Evolutionary conservation across 2,113 vertebrate species (phyloP), one percentile per base, ranked within the genome.

Genomic region (Phyllostomus discolor): DNA sequence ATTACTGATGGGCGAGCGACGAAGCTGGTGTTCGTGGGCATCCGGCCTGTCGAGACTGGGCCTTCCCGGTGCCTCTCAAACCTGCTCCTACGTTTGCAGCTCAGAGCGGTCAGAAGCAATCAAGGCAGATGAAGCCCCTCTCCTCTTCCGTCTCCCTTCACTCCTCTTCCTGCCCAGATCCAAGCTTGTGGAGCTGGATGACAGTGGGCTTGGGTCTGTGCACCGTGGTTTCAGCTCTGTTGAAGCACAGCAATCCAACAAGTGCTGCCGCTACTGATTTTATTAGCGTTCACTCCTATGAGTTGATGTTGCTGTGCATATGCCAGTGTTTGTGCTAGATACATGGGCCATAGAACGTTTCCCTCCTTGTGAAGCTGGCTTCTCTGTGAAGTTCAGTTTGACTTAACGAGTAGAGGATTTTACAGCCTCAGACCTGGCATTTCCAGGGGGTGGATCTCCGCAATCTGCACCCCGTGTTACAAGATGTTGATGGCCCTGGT

Each of bases 251-350:
- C 4, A 12, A 10, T 48, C 20, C 62, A 41, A 41, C 16, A 38
- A 64, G 43, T 54, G 50, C 28, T 69, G 43, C 4, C 11, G n/a
- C 83, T 35, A 10, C 43, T 43, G 84, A 22, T 17, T 75, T 52
- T 67, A 0, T 85, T 26, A 54, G 48, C 66, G 5, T 66, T 28
- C 31, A 22, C n/a, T 73, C 73, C 70, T 35, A 2, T 28, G 67
- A 12, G 50, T 43, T 69, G 50, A n/a, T 80, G 93, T 72, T 73
- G 69, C 14, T 0, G 4, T 24, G 41, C 1, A 0, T 1, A 0
- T 20, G 57, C 35, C 14, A 0, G 80, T 82, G 16, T 50, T 41
- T 41, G 59, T 54, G 33, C 48, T 11, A 0, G 76, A 72, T 76
- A 79, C 66, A 38, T 20, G n/a, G 69, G 24, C 38, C 10, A 4